phyloP scores from a whole-genome alignment of 1,140 invertebrate species.

The Bombus sibiricus region DNA sequence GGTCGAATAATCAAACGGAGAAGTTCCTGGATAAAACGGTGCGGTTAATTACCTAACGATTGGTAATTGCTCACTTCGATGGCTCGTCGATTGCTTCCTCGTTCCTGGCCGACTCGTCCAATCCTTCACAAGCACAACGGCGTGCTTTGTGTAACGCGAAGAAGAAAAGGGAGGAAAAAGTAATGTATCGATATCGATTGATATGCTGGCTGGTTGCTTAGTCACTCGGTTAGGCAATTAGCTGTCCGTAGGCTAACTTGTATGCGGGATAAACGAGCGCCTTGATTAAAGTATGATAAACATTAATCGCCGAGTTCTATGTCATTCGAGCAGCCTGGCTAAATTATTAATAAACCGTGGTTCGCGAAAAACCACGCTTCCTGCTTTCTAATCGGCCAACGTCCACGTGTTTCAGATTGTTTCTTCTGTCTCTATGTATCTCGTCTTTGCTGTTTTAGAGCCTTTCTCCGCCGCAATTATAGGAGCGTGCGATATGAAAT shows the following conservation, averaged over 20 bases:
- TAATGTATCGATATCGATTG: conserved; percentile 28
- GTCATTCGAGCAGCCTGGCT: conserved; percentile 12
- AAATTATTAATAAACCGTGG: conserved; percentile 10
- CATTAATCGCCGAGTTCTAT: conserved; percentile 15
- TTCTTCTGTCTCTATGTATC: not conserved
- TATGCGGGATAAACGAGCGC: not conserved
- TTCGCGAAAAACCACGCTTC: conserved; percentile 3
- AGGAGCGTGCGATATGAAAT: not conserved
- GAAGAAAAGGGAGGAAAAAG: not conserved
- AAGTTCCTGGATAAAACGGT: conserved; percentile 7
- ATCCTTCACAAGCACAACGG: not conserved
- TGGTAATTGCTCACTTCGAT: conserved; percentile 28
- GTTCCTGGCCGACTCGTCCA: conserved; percentile 6
- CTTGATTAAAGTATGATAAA: conserved; percentile 36
- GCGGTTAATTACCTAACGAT: conserved; percentile 44
- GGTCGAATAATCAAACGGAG: not conserved
- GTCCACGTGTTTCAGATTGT: not conserved
- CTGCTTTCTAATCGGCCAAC: conserved; percentile 10
- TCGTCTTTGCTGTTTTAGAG: not conserved
- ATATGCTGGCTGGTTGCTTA: conserved; percentile 26
- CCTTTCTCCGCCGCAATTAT: not conserved
- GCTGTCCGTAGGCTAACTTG: not conserved
- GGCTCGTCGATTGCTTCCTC: conserved; percentile 32
- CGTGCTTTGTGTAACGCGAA: conserved; percentile 2
- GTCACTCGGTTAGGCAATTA: conserved; percentile 42